Conservation (phyloP, 2,113 vertebrate genomes). For the Corythornis vintsioides region DNA sequence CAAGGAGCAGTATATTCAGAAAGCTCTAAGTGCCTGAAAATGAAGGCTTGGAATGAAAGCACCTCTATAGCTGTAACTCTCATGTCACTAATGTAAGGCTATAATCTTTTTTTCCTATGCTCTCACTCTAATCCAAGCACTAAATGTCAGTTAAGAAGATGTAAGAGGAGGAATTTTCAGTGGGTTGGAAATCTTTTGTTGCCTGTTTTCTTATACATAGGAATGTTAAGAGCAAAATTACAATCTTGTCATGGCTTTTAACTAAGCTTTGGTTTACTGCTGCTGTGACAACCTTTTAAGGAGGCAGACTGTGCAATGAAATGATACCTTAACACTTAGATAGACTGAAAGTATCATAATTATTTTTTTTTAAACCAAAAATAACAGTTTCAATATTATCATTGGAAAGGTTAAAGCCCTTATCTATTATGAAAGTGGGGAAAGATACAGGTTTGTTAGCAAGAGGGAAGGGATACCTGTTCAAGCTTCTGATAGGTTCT, state of each 20-base stretch:
- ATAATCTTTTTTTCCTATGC: slow-evolving; percentile 38
- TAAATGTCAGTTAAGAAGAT: slow-evolving; percentile 48
- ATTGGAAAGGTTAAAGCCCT: not conserved
- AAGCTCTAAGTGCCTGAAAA: slow-evolving; percentile 32
- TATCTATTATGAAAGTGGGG: not conserved
- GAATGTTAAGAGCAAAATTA: slow-evolving; percentile 26
- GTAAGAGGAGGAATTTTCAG: slow-evolving; percentile 31
- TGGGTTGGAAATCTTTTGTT: slow-evolving; percentile 14
- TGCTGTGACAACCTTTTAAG: slow-evolving; percentile 56
- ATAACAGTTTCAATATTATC: not conserved
- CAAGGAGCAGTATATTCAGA: slow-evolving; percentile 52
- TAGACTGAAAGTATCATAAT: not conserved
- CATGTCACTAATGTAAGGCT: slow-evolving; percentile 30
- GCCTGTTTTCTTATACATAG: not conserved
- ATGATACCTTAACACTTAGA: not conserved
- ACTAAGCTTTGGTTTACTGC: slow-evolving; percentile 34
- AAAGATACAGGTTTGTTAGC: not conserved
- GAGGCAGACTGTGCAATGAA: slow-evolving; percentile 31
- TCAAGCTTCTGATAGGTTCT: not conserved
- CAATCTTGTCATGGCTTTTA: slow-evolving; percentile 39
- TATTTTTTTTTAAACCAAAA: not conserved
- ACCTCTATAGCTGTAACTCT: slow-evolving; percentile 38
- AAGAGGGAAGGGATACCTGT: not conserved
- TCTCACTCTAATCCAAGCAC: slow-evolving; percentile 26
- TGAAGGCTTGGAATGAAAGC: slow-evolving; percentile 34